Evolutionary conservation across 2,888 invertebrate genomes (phyloP).

Genomic region (Latheticus oryzae): DNA sequence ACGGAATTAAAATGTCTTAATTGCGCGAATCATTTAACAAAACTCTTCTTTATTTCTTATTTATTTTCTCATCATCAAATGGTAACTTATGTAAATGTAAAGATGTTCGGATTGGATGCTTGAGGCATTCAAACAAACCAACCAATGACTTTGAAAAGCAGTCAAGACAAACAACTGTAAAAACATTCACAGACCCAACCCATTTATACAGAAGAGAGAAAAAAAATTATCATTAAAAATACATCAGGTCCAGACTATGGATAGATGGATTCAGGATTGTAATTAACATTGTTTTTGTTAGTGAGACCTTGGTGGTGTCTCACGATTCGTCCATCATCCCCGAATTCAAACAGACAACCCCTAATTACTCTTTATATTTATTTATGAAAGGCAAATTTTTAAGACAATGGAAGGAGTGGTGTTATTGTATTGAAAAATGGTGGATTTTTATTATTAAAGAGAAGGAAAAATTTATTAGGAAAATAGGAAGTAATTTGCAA

Average conservation of each 20-base stretch:
- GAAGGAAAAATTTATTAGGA: too few species aligned
- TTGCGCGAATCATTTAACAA: conserved; percentile 20
- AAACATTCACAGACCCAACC: conserved; percentile 47
- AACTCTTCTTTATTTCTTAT: too few species aligned
- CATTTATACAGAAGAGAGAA: conserved; percentile 45
- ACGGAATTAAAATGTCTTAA: conserved; percentile 35
- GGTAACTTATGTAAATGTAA: conserved; percentile 50
- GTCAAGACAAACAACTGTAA: conserved; percentile 40
- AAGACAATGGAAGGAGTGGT: not conserved
- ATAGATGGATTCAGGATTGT: conserved; percentile 20
- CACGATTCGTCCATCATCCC: conserved; percentile 32
- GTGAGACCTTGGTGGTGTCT: conserved; percentile 22
- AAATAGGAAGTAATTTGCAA: too few species aligned
- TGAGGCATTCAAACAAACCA: conserved; percentile 44
- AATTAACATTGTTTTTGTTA: conserved; percentile 36
- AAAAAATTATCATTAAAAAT: conserved; percentile 51
- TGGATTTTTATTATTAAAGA: too few species aligned
- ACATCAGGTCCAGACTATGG: conserved; percentile 47
- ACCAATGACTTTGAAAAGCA: conserved; percentile 45
- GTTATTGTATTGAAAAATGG: too few species aligned
- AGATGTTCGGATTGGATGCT: conserved; percentile 50
- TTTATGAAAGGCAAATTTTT: conserved; percentile 17
- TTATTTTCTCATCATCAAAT: too few species aligned
- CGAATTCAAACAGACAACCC: conserved; percentile 22
- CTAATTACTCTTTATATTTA: conserved; percentile 9